These are phyloP conservation scores for Penaeus vannamei DNA, from an alignment of 1,140 invertebrate genomes.

Conservation along the genomic window DNA sequence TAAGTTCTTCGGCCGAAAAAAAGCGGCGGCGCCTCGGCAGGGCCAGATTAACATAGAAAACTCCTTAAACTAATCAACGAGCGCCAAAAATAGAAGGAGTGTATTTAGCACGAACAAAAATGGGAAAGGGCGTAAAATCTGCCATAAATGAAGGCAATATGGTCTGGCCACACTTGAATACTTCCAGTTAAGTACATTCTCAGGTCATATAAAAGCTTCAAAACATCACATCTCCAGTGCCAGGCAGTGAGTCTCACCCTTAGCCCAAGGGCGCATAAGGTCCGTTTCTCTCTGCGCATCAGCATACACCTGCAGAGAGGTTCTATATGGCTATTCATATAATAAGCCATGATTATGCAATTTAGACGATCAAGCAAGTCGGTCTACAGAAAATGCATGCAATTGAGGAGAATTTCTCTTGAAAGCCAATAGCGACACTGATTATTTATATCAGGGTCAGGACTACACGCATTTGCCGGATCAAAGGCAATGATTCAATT, in stretches of 20 bases:
- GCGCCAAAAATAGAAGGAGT: neutral
- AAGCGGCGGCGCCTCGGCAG: no score
- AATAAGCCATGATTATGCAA: slow-evolving; percentile 49
- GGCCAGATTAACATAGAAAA: neutral
- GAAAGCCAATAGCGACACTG: slow-evolving; percentile 44
- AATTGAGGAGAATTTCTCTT: slow-evolving; percentile 52
- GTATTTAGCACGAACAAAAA: slow-evolving; percentile 23
- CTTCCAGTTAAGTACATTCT: slow-evolving; percentile 55
- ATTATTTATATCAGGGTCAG: slow-evolving; percentile 40
- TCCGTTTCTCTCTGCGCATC: neutral
- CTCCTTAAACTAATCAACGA: neutral
- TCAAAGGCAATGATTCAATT: slow-evolving; percentile 42
- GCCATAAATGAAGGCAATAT: slow-evolving; percentile 34
- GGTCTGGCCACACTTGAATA: slow-evolving; percentile 47
- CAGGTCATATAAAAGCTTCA: slow-evolving; percentile 17
- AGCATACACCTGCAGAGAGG: slow-evolving; percentile 43
- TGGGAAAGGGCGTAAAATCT: slow-evolving; percentile 23
- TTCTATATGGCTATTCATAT: slow-evolving; percentile 49
- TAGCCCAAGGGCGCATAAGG: neutral
- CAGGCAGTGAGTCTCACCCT: slow-evolving; percentile 25
- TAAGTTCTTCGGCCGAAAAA: no score
- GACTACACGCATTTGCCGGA: slow-evolving; percentile 38
- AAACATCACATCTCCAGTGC: neutral
- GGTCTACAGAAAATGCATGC: slow-evolving; percentile 48
- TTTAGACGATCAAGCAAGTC: slow-evolving; percentile 54